Percentiles rank a stretch among this genome's conserved stretches.
These are phyloP conservation scores for Datnioides undecimradiatus DNA, from an alignment of 2,113 vertebrate genomes.

Conservation along the genomic window DNA sequence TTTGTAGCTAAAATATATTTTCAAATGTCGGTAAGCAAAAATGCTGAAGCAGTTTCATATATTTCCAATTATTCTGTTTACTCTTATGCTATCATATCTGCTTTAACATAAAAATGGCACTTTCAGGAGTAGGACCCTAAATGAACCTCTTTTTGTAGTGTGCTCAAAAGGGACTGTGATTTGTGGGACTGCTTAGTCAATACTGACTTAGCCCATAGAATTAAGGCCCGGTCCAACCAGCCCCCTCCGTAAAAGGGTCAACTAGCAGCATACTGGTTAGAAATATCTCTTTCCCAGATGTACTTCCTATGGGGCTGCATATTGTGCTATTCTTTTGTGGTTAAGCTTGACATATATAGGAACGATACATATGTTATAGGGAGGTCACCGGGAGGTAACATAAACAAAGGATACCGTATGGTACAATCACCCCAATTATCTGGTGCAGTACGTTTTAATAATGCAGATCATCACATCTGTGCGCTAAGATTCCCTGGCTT, in stretches of 20 bases:
- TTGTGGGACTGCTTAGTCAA: not conserved
- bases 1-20: not conserved
- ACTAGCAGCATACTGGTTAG: not conserved
- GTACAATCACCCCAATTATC: conserved; percentile 20
- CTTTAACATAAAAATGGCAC: not conserved
- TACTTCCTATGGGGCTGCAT: not conserved
- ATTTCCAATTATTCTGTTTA: not conserved
- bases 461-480: not conserved
- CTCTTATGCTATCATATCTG: not conserved
- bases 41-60: not conserved
- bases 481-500: conserved; percentile 2
- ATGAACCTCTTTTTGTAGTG: not conserved
- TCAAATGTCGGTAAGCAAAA: not conserved
- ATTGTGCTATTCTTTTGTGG: not conserved
- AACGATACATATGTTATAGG: not conserved
- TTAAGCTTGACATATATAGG: too few species aligned
- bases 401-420: conserved; percentile 7
- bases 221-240: not conserved
- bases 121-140: not conserved
- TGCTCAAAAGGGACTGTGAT: not conserved
- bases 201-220: not conserved
- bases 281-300: not conserved
- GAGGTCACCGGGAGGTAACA: conserved; percentile 7
- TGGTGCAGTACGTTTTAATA: conserved; percentile 1
- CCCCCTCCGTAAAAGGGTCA: not conserved